Base-by-base conservation (phyloP, 1,140 invertebrate genomes). In the Anoplolepis gracilipes region DNA sequence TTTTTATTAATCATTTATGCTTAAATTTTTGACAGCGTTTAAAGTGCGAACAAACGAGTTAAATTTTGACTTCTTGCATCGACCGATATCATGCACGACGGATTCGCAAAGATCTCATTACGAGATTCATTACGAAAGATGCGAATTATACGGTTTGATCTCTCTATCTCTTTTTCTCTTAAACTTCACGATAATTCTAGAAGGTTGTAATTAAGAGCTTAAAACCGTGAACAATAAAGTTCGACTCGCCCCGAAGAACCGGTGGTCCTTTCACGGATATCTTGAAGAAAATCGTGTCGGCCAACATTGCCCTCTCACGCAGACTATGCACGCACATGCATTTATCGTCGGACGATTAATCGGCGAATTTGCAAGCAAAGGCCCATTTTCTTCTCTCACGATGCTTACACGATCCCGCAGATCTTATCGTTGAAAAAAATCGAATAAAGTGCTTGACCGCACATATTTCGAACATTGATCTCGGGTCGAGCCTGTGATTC, bases 151-250 rank as follows among this genome's bases (percentile, higher is more conserved):
- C 8, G 3, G 11, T 76, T 11, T 46, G 33, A 28, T 72, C 6
- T 77, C 36, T 25, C 19, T 70, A 7, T 4, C 4, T 22, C 19
- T 36, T 55, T 75, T 22, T 57, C 36, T 65, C 36, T 53, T 7
- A 1, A 25, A 0, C 13, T 79, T 39, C 4, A 49, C 39, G n/a
- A 78, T 28, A 25, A 79, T 42, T 55, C 42, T 42, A 75, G 28
- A 39, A 64, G n/a, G 8, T 42, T 53, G n/a, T 85, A 88, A 90
- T 88, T 88, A 88, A 77, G 36, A 59, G 84, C 64, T 87, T 84
- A n/a, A 46, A 49, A n/a, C 25, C 19, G 53, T 33, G 67, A 57
- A 69, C 53, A 61, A 53, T 86, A 82, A 84, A 88, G 33, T 5
- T 25, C 33, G 16, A 5, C 8, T 19, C 13, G 46, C 4, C 46